Evolutionary conservation across 2,797 vertebrate species (phyloP).

Genomic region (Labeo calbasu): DNA sequence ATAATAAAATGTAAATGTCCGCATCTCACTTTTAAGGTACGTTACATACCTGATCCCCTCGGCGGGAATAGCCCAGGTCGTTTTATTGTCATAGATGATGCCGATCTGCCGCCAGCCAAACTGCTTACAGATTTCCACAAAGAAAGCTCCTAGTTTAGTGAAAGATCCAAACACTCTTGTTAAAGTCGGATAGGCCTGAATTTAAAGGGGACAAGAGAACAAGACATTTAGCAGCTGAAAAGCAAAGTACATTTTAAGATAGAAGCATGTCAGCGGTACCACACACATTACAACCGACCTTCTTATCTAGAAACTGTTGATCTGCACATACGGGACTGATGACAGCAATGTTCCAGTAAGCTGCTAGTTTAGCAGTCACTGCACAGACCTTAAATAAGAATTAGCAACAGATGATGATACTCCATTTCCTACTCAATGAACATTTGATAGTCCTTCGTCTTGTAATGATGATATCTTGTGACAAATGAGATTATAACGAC

Average conservation of each 20-base stretch:
- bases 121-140: conserved; percentile 64
- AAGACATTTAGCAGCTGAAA: background rate
- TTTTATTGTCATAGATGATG: conserved; percentile 50
- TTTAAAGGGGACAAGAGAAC: background rate
- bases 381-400: conserved; percentile 61
- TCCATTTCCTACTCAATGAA: background rate
- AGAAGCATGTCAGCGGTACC: background rate
- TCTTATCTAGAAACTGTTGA: conserved; percentile 63
- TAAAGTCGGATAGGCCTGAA: conserved; percentile 61
- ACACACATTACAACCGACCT: conserved; percentile 43
- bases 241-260: background rate
- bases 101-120: conserved; percentile 62
- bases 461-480: conserved; percentile 42
- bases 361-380: conserved; percentile 61
- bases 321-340: conserved; percentile 65
- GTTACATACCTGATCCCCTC: conserved; percentile 60
- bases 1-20: background rate
- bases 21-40: background rate
- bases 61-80: conserved; percentile 57
- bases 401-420: background rate
- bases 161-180: conserved; percentile 65
- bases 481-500: conserved; percentile 33
- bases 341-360: conserved; percentile 66
- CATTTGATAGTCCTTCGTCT: background rate
- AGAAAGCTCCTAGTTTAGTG: conserved; percentile 65